Evolutionary conservation across 2,888 invertebrate species (phyloP).

Genomic region (Elmis aenea): DNA sequence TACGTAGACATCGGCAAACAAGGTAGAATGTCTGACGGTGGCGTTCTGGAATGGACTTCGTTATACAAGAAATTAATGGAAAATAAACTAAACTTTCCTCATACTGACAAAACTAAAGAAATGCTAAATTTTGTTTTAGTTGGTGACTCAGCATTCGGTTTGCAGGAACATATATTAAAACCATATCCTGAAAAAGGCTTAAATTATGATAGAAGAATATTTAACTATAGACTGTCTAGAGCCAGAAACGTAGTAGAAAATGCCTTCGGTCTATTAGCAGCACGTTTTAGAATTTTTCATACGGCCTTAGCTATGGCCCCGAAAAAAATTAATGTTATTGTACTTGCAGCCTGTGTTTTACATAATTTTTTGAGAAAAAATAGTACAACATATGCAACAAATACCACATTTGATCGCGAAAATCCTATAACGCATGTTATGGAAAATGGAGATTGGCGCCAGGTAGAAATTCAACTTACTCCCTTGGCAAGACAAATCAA

Average conservation of each 20-base stretch:
- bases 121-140: conserved; percentile 19
- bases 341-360: conserved; percentile 16
- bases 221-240: conserved; percentile 22
- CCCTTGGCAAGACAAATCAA: conserved; percentile 1
- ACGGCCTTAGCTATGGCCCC: conserved; percentile 15
- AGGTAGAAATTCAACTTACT: not conserved
- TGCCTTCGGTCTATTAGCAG: conserved; percentile 19
- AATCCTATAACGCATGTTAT: conserved; percentile 1
- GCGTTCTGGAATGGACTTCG: conserved; percentile 18
- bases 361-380: conserved; percentile 12
- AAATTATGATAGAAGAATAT: conserved; percentile 16
- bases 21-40: conserved; percentile 23
- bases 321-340: conserved; percentile 15
- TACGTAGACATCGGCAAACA: conserved; percentile 18
- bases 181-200: conserved; percentile 16
- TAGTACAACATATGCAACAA: conserved; percentile 1
- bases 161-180: conserved; percentile 15
- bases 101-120: conserved; percentile 11
- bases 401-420: conserved; percentile 3
- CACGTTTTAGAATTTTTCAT: conserved; percentile 19
- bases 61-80: conserved; percentile 14
- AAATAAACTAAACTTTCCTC: conserved; percentile 12
- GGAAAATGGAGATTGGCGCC: conserved; percentile 2
- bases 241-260: conserved; percentile 19
- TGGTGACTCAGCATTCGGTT: conserved; percentile 13